phyloP scores from a whole-genome alignment of 2,113 vertebrate genomes.

The Lucifuga dentata region DNA sequence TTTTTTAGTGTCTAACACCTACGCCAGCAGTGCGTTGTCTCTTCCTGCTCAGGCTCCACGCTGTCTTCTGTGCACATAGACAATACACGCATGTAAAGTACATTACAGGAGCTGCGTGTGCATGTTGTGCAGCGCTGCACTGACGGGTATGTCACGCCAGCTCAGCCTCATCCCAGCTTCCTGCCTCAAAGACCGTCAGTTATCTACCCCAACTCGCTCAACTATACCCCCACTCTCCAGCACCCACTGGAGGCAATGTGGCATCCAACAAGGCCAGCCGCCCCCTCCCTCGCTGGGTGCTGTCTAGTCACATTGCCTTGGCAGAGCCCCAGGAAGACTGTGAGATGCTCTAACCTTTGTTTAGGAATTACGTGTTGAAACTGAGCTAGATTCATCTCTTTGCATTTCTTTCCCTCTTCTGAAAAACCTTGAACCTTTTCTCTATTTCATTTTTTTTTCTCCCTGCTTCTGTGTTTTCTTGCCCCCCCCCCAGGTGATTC shows the following conservation, averaged over 20 bases:
- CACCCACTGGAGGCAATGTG: neutral
- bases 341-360: conserved; percentile 32
- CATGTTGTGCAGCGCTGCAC: conserved; percentile 3
- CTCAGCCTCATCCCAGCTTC: conserved; percentile 38
- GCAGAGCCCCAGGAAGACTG: conserved; percentile 5
- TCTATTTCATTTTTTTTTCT: neutral
- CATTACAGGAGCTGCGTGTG: conserved; percentile 17
- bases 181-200: conserved; percentile 39
- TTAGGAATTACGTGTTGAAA: conserved; percentile 18
- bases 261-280: conserved; percentile 9
- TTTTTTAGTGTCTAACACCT: conserved; percentile 38
- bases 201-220: conserved; percentile 12
- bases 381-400: conserved; percentile 12
- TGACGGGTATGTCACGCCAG: conserved; percentile 29
- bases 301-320: conserved; percentile 36
- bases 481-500: conserved; percentile 18
- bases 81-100: conserved; percentile 31
- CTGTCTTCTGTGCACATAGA: conserved; percentile 43
- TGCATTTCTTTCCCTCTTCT: neutral
- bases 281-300: conserved; percentile 1
- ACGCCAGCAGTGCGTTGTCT: conserved; percentile 31
- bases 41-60: conserved; percentile 13
- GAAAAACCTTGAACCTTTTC: neutral
- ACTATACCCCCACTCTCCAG: neutral
- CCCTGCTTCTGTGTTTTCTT: conserved; percentile 2